Base-by-base conservation (phyloP, 2,888 invertebrate genomes). In the Oeneis ivallda region DNA sequence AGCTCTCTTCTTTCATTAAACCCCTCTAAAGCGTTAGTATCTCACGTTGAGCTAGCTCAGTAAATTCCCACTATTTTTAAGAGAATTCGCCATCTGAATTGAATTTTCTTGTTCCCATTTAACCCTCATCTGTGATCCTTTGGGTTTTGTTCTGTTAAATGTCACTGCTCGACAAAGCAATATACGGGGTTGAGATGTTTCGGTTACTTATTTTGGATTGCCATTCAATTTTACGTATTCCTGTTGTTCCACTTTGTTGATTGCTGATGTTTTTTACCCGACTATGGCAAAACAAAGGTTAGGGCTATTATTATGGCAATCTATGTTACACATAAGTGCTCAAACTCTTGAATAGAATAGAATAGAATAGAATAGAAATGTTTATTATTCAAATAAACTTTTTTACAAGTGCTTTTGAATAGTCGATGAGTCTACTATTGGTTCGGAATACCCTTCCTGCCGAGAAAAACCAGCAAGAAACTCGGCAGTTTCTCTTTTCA, bases 211-310 rank as follows among this genome's bases (percentile, higher is more conserved):
- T 59, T 49, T 63, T 32, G 49, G 41, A 53, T 59, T 63, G 62
- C 59, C 63, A 58, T 62, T 57, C 66, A 66, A 66, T 66, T 58
- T 62, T 53, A 62, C 62, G 66, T 62, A 62, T 62, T 62, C 45
- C 50, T 62, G 11, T 15, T 57, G 11, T 15, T 45, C 49, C 52
- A 62, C 58, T 62, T 62, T 41, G 47, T 58, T 66, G 62, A 45
- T 45, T 53, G 52, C 49, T 50, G 45, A 57, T 62, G n/a, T 17
- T 57, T 59, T 53, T 50, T 64, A 26, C 26, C 26, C 32, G 8
- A 10, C 10, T 64, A 37, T n/a, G 26, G 26, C 26, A 26, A 26
- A 26, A 26, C 26, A 26, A 1, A 26, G 26, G 26, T n/a, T n/a
- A n/a, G n/a, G n/a, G n/a, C n/a, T n/a, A n/a, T n/a, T n/a, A n/a